Base-by-base conservation (phyloP, 2,888 invertebrate genomes). In the Achlya flavicornis region DNA sequence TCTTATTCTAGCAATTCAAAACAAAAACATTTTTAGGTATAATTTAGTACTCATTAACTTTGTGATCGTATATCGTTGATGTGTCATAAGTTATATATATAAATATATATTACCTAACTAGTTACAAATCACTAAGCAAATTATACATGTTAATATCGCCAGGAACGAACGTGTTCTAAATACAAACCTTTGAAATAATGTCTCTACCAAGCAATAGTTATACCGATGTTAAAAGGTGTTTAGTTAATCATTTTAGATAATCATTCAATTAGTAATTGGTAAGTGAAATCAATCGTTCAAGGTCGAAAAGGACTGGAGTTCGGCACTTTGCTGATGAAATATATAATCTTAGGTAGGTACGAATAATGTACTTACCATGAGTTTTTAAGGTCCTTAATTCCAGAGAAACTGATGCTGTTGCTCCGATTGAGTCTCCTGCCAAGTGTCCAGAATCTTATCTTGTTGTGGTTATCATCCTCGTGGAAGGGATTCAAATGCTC, bases 401-500 rank as follows among this genome's bases (percentile, higher is more conserved):
- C 94, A 58, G 93, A 91, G 73, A 95, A 93, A 60, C 92, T 95
- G 81, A 96, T 96, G 83, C 96, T 96, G 81, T 95, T 95, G 5
- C 94, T 94, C 67, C 95, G 88, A 65, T 80, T 87, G 58, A 94
- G 89, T 77, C 94, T 94, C 73, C 89, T 91, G 58, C 94, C 94
- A 35, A 95, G 87, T 26, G 94, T 94, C 95, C 95, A 95, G 84
- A 95, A 95, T 63, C 95, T 86, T 69, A 95, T 91, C 77, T 94
- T 94, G 78, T 94, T 95, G 79, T 95, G 95, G 82, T 95, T 94
- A 71, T 95, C 95, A 63, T 95, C 96, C 75, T 96, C 96, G 71
- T 95, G 95, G 85, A 97, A 97, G 32, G 97, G 97, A 88, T 97
- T 97, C 70, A 97, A 91, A 84, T 96, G 96, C 80, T 96, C 96